Evolutionary conservation across 2,113 vertebrate species (phyloP).

Genomic region (Numida meleagris): DNA sequence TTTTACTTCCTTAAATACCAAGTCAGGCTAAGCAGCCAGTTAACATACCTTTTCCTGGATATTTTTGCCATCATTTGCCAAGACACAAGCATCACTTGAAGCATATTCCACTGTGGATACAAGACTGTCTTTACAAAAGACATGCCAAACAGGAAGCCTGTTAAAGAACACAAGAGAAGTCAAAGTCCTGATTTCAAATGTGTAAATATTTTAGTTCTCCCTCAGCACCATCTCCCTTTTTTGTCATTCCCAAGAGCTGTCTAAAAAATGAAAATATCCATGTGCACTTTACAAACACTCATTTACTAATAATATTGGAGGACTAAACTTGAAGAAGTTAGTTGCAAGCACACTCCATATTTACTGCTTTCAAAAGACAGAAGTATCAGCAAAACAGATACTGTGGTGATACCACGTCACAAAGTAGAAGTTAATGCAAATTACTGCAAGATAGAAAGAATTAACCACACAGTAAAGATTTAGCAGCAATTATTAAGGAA

Average conservation of each 20-base stretch:
- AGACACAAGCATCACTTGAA: conserved; percentile 77
- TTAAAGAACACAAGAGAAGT: background rate
- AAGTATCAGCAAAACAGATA: background rate
- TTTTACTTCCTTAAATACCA: background rate
- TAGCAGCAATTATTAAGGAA: background rate
- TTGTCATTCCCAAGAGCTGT: background rate
- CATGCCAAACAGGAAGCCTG: conserved; percentile 88
- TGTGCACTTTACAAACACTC: background rate
- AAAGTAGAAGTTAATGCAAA: background rate
- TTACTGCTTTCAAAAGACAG: background rate
- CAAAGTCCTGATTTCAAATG: background rate
- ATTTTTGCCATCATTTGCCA: conserved; percentile 79
- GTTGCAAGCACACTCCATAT: background rate
- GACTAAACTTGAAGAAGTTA: background rate
- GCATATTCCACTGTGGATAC: conserved; percentile 76
- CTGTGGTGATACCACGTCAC: background rate
- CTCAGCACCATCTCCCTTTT: background rate
- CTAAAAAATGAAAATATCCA: background rate
- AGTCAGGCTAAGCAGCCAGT: background rate
- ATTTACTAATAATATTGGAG: background rate
- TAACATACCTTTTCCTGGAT: conserved; percentile 77
- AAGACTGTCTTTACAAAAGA: conserved; percentile 89
- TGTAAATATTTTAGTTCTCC: background rate
- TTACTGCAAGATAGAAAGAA: background rate
- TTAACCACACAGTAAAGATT: background rate